Conservation (phyloP, 2,888 invertebrate species). For the Eilema griseolum region DNA sequence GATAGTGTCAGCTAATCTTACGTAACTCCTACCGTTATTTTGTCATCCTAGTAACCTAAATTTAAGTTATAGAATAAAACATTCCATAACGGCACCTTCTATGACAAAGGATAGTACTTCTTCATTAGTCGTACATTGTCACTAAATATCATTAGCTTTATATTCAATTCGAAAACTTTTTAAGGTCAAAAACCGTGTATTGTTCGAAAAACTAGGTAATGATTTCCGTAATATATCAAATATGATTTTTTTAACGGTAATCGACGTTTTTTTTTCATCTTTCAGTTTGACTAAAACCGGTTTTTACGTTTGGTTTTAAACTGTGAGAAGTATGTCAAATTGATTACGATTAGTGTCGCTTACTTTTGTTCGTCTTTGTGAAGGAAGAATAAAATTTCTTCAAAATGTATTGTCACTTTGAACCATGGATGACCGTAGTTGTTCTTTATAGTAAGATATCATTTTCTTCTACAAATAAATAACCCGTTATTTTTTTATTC, state of each 20-base stretch:
- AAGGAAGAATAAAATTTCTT: slow-evolving; percentile 7
- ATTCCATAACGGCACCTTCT: slow-evolving; percentile 3
- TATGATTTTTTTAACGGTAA: slow-evolving; percentile 61
- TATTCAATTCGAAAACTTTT: slow-evolving; percentile 40
- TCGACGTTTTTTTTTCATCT: slow-evolving; percentile 28
- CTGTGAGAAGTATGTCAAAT: slow-evolving; percentile 60
- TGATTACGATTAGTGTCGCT: slow-evolving; percentile 51
- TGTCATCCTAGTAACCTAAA: slow-evolving; percentile 17
- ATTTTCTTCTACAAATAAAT: not conserved
- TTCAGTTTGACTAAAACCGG: slow-evolving; percentile 43
- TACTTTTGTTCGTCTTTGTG: slow-evolving; percentile 20
- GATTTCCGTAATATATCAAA: slow-evolving; percentile 66
- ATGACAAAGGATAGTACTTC: not conserved
- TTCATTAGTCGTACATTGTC: not conserved
- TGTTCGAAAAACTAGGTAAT: slow-evolving; percentile 53
- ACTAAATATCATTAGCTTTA: slow-evolving; percentile 31
- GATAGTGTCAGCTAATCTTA: not conserved
- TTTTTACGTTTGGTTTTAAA: slow-evolving; percentile 51
- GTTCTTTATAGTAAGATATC: not conserved
- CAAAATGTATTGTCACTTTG: slow-evolving; percentile 1
- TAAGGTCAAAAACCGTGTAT: slow-evolving; percentile 36
- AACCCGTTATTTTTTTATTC: too few relatives aligned
- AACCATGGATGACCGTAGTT: not conserved
- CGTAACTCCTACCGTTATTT: not conserved
- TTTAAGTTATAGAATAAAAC: not conserved